A percentile compares a stretch with the other conserved stretches of the same genome.
These are phyloP conservation scores for Chlorops oryzae DNA, from an alignment of 1,140 invertebrate species.

Conservation along the genomic window DNA sequence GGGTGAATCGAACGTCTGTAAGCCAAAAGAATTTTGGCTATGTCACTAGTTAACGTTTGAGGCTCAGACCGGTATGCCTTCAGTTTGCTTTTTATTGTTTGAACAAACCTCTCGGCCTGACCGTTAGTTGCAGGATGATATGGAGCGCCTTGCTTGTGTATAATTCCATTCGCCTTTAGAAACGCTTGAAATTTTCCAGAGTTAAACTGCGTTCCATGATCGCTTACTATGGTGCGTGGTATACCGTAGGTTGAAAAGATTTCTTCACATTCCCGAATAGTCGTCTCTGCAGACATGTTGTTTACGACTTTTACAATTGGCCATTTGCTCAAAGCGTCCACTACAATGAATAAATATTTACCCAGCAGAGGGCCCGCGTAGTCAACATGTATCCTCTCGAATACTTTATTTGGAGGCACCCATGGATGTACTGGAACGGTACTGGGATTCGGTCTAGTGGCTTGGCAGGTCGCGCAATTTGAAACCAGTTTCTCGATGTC, in stretches of 20 bases:
- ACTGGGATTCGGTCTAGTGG: too few species aligned
- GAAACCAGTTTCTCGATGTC: slow-evolving; percentile 6
- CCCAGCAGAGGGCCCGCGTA: too few species aligned
- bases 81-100: slow-evolving; percentile 16
- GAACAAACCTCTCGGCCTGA: slow-evolving; percentile 4
- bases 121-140: slow-evolving; percentile 12
- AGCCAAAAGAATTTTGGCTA: slow-evolving; percentile 1
- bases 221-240: slow-evolving; percentile 1
- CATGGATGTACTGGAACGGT: too few species aligned
- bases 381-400: too few species aligned
- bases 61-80: background rate
- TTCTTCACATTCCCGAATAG: too few species aligned
- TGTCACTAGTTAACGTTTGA: background rate
- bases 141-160: slow-evolving; percentile 6
- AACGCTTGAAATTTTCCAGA: slow-evolving; percentile 4
- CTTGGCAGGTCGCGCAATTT: background rate
- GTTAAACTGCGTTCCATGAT: too few species aligned
- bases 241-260: background rate
- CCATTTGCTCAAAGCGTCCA: too few species aligned
- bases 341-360: too few species aligned
- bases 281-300: too few species aligned
- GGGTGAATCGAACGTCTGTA: slow-evolving; percentile 3
- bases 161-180: slow-evolving; percentile 4
- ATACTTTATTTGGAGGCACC: too few species aligned
- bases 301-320: too few species aligned